These are phyloP conservation scores for Spilogale gracilis DNA, from an alignment of 2,113 vertebrate species.

Conservation along the genomic window DNA sequence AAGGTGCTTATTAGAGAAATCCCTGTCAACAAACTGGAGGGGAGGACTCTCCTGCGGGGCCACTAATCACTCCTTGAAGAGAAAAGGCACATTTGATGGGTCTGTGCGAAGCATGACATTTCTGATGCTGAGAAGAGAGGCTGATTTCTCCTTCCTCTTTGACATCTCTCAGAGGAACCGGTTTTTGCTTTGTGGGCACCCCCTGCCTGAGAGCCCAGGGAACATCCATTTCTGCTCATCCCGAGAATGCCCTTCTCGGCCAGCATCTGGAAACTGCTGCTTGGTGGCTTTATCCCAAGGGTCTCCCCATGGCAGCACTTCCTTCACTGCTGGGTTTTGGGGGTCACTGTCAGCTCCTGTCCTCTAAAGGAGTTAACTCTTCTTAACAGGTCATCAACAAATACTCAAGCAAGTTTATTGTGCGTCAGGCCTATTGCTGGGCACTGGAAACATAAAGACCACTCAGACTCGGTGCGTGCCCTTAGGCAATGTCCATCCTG, in stretches of 20 bases:
- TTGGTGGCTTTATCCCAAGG: not conserved
- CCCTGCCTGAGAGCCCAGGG: not conserved
- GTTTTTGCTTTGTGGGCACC: not conserved
- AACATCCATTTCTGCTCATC: not conserved
- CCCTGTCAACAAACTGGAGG: not conserved
- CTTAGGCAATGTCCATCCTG: not conserved
- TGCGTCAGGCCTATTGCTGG: not conserved
- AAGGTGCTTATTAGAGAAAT: not conserved
- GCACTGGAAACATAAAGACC: not conserved
- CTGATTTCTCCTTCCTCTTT: not conserved
- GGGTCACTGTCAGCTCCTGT: not conserved
- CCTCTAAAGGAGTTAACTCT: not conserved
- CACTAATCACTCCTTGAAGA: not conserved
- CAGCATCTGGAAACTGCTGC: not conserved
- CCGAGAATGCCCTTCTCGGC: not conserved
- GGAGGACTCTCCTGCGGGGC: not conserved
- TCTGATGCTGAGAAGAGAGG: slow-evolving; percentile 15
- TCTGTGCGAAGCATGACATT: not conserved
- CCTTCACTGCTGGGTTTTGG: not conserved
- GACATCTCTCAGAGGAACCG: slow-evolving; percentile 62
- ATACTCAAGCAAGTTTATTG: not conserved
- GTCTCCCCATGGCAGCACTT: not conserved
- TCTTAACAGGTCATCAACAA: not conserved
- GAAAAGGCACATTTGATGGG: not conserved
- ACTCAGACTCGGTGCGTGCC: not conserved